Conservation (phyloP, 2,888 invertebrate species). For the Troides oblongomaculatus region DNA sequence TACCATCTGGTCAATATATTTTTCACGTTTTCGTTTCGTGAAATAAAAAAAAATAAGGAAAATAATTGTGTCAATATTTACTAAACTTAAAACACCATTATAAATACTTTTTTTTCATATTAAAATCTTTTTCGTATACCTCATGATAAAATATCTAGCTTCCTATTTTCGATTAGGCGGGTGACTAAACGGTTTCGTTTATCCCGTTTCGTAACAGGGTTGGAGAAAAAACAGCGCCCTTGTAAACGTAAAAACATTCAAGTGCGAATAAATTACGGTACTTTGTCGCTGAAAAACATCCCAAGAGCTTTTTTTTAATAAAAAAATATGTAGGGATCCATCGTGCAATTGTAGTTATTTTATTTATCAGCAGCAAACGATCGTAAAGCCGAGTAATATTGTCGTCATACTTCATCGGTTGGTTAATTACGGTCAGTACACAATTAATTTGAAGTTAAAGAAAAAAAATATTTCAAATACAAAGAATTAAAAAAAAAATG, state of each 20-base stretch:
- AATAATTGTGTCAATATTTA: neutral
- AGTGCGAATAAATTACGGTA: slow-evolving; percentile 22
- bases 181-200: slow-evolving; percentile 23
- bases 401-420: too few species aligned
- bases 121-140: neutral
- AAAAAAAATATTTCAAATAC: too few species aligned
- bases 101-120: neutral
- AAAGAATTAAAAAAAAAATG: too few species aligned
- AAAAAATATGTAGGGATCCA: neutral
- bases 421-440: too few species aligned
- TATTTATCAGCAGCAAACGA: too few species aligned
- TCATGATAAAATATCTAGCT: neutral
- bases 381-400: too few species aligned
- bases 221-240: slow-evolving; percentile 12
- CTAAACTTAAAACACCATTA: neutral
- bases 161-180: slow-evolving; percentile 18
- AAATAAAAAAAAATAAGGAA: too few species aligned
- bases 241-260: slow-evolving; percentile 22
- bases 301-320: neutral
- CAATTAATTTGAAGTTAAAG: too few species aligned
- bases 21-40: too few species aligned
- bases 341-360: too few species aligned
- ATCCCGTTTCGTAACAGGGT: neutral
- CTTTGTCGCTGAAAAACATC: slow-evolving; percentile 5
- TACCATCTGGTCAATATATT: too few species aligned